Evolutionary conservation across 2,113 vertebrate genomes (phyloP).

Genomic region (Gulo gulo): DNA sequence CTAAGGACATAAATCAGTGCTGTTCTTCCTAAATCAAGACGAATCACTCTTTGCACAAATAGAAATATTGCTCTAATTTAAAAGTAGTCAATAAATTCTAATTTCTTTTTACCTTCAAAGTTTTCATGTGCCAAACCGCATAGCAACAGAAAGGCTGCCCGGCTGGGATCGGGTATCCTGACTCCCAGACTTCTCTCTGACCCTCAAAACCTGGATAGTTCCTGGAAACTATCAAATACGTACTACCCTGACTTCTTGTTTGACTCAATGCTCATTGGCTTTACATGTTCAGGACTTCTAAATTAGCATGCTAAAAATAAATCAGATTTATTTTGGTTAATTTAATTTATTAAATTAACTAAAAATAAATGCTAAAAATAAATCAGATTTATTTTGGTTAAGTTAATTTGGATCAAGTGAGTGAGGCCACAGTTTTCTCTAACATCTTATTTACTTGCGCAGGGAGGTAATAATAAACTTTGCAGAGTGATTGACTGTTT

Average conservation of each 20-base stretch:
- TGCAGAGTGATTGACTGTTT: not conserved
- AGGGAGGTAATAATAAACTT: not conserved
- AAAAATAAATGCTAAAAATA: not conserved
- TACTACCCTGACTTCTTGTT: not conserved
- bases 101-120: not conserved
- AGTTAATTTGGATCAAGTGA: not conserved
- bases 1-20: not conserved
- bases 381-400: not conserved
- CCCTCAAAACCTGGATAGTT: not conserved
- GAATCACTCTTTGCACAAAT: not conserved
- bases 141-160: not conserved
- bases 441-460: not conserved
- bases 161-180: not conserved
- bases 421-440: not conserved
- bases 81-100: not conserved
- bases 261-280: not conserved
- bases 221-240: not conserved
- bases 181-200: not conserved
- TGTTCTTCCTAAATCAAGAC: not conserved
- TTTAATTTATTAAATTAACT: too few relatives aligned
- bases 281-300: not conserved
- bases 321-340: too few relatives aligned
- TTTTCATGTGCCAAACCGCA: not conserved
- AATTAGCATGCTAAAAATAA: not conserved
- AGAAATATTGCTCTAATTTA: not conserved